A percentile compares a stretch with the other conserved stretches of the same genome.
These are phyloP conservation scores for Dermatemys mawii DNA, from an alignment of 2,113 vertebrate species.

Conservation along the genomic window DNA sequence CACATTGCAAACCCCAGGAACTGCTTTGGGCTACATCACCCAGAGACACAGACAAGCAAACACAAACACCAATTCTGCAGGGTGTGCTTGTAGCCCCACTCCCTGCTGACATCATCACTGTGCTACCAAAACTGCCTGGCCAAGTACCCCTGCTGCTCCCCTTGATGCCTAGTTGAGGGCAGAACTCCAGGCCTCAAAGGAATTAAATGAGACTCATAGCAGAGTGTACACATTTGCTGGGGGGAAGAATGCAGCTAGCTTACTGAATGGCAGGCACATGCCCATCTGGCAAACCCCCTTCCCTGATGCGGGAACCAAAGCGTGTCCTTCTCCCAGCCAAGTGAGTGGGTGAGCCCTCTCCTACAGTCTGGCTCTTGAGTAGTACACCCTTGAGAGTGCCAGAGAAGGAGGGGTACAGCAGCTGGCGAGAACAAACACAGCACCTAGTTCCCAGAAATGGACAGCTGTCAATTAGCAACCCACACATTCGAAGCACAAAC, in stretches of 20 bases:
- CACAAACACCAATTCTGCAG: not conserved
- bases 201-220: not conserved
- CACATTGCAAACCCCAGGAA: accelerated
- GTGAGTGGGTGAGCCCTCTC: not conserved
- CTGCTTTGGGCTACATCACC: accelerated
- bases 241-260: not conserved
- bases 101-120: not conserved
- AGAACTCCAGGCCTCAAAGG: not conserved
- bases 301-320: not conserved
- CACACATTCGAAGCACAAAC: not conserved
- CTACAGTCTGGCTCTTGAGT: not conserved
- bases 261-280: not conserved
- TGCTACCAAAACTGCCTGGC: not conserved
- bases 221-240: not conserved
- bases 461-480: not conserved
- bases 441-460: not conserved
- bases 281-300: not conserved
- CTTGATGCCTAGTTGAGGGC: accelerated
- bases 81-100: accelerated
- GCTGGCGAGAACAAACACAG: not conserved
- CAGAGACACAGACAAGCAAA: not conserved
- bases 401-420: not conserved
- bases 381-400: not conserved
- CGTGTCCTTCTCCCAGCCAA: not conserved
- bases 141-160: accelerated